Percentiles rank a stretch among this genome's conserved stretches.
phyloP scores from a whole-genome alignment of 2,113 vertebrate genomes.

The Sylvicapra grimmia region DNA sequence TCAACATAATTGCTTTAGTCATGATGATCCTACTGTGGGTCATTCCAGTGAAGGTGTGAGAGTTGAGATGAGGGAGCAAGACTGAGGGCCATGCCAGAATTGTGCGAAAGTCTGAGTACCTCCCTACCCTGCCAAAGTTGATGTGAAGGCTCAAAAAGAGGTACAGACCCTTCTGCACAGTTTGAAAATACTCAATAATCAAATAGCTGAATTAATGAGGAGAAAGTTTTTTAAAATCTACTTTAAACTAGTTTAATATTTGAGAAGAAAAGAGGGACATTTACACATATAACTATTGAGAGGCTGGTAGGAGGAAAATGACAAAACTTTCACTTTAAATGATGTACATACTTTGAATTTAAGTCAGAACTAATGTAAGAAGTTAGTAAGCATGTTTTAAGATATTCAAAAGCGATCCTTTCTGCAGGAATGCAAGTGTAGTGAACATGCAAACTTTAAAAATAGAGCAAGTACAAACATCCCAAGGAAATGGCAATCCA shows the following conservation, averaged over 20 bases:
- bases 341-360: background rate
- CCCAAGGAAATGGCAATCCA: background rate
- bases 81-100: accelerated
- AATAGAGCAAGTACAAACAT: background rate
- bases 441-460: background rate
- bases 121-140: no score
- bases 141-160: background rate
- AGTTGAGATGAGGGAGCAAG: no score
- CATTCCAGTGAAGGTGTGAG: background rate
- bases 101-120: accelerated
- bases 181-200: background rate
- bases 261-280: background rate
- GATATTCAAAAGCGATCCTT: background rate
- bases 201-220: background rate
- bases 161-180: accelerated
- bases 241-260: background rate
- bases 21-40: no score
- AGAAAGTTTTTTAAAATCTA: background rate
- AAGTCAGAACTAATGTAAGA: background rate
- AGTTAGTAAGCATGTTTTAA: background rate
- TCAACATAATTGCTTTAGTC: background rate
- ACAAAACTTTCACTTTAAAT: background rate
- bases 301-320: background rate
- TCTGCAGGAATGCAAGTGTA: background rate
- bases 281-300: background rate